Percentiles rank a stretch among this genome's conserved stretches.
These are phyloP conservation scores for Terebella lapidaria DNA, from an alignment of 2,888 invertebrate genomes.

Conservation along the genomic window DNA sequence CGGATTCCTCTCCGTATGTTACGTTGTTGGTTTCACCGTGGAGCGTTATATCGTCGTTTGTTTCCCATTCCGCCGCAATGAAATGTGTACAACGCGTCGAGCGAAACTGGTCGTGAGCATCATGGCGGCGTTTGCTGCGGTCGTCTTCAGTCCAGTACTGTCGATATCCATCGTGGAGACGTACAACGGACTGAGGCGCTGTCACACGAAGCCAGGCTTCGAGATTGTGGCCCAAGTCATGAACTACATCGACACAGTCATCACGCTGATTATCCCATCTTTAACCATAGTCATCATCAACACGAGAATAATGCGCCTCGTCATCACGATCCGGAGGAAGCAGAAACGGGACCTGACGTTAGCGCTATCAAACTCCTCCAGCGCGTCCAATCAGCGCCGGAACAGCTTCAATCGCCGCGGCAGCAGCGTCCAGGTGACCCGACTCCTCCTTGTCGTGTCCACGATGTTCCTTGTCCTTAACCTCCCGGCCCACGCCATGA, in stretches of 20 bases:
- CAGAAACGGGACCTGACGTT: too few relatives aligned
- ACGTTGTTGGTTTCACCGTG: slow-evolving; percentile 14
- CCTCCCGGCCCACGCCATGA: slow-evolving; percentile 14
- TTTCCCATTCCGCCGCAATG: slow-evolving; percentile 9
- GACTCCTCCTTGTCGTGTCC: slow-evolving; percentile 15
- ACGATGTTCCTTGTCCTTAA: slow-evolving; percentile 17
- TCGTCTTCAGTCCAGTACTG: slow-evolving; percentile 6
- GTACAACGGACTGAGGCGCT: not conserved
- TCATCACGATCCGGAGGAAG: too few relatives aligned
- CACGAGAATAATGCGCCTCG: slow-evolving; percentile 12
- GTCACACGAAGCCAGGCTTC: slow-evolving; percentile 8
- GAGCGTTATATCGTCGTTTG: slow-evolving; percentile 15
- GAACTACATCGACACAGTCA: slow-evolving; percentile 3
- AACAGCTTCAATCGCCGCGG: too few relatives aligned
- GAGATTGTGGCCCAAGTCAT: slow-evolving; percentile 6
- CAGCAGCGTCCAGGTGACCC: slow-evolving; percentile 7
- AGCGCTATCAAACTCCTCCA: not conserved
- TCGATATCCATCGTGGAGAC: slow-evolving; percentile 5
- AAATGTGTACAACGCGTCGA: slow-evolving; percentile 6
- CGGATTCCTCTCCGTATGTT: slow-evolving; percentile 14
- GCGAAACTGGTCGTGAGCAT: slow-evolving; percentile 7
- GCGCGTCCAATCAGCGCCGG: too few relatives aligned
- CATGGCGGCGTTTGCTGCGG: not conserved
- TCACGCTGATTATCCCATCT: slow-evolving; percentile 14
- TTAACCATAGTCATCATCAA: slow-evolving; percentile 12